A percentile compares a stretch with the other conserved stretches of the same genome.
Evolutionary conservation across 1,140 invertebrate species (phyloP).

Genomic region (Penaeus indicus): DNA sequence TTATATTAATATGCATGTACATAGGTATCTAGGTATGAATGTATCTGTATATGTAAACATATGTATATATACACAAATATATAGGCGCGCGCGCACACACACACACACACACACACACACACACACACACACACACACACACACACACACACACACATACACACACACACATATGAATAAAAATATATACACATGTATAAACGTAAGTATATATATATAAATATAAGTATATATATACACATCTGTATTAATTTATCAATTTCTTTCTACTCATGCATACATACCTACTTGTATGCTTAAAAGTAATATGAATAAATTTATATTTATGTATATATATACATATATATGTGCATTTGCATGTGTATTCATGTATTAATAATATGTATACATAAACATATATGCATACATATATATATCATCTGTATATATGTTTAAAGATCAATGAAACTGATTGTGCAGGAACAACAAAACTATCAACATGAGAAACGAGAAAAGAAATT

Average conservation of each 20-base stretch:
- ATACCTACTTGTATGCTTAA: too few relatives aligned
- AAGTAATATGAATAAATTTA: too few relatives aligned
- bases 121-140: not conserved
- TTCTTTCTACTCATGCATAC: too few relatives aligned
- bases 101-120: not conserved
- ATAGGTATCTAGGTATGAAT: not conserved
- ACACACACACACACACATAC: not conserved
- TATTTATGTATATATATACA: too few relatives aligned
- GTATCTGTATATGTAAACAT: not conserved
- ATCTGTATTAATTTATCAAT: not conserved
- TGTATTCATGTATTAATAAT: too few relatives aligned
- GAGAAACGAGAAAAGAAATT: too few relatives aligned
- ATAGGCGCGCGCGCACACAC: not conserved
- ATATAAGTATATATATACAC: not conserved
- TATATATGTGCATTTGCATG: too few relatives aligned
- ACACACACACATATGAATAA: not conserved
- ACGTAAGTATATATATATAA: not conserved
- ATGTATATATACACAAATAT: constrained; percentile 1
- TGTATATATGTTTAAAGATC: not conserved
- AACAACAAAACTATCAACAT: too few relatives aligned
- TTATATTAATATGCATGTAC: not conserved
- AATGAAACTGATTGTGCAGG: too few relatives aligned
- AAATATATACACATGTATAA: not conserved
- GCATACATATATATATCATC: not conserved
- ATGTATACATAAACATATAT: too few relatives aligned